A percentile compares a stretch with the other conserved stretches of the same genome.
phyloP scores from a whole-genome alignment of 2,797 vertebrate genomes.

The Brachymystax lenok region DNA sequence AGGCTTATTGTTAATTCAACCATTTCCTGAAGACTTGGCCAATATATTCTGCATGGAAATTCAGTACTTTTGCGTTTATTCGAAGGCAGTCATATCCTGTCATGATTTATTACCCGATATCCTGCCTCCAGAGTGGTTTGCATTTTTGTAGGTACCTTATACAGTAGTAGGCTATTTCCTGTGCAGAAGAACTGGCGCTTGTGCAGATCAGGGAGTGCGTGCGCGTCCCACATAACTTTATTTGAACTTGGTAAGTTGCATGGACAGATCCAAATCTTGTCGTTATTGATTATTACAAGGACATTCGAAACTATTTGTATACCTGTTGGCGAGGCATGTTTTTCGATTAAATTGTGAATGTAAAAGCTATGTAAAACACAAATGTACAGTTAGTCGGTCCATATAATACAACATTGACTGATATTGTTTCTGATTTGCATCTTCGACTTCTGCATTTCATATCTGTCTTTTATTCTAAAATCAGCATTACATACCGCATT shows the following conservation, averaged over 20 bases:
- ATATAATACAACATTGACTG: neutral
- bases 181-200: neutral
- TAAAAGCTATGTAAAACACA: neutral
- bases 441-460: neutral
- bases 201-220: neutral
- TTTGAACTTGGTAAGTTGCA: neutral
- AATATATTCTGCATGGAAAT: neutral
- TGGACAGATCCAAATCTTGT: neutral
- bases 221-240: neutral
- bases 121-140: neutral
- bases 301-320: neutral
- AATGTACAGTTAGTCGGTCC: neutral
- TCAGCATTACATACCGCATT: neutral
- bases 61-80: neutral
- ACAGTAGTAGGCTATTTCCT: neutral
- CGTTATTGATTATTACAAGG: neutral
- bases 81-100: neutral
- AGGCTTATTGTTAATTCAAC: neutral
- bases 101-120: neutral
- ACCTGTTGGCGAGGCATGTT: neutral
- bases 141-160: neutral
- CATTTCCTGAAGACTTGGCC: neutral
- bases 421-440: neutral
- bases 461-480: neutral
- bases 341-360: neutral